These are phyloP conservation scores for Notothenia coriiceps DNA, from an alignment of 2,113 vertebrate species.

Conservation along the genomic window DNA sequence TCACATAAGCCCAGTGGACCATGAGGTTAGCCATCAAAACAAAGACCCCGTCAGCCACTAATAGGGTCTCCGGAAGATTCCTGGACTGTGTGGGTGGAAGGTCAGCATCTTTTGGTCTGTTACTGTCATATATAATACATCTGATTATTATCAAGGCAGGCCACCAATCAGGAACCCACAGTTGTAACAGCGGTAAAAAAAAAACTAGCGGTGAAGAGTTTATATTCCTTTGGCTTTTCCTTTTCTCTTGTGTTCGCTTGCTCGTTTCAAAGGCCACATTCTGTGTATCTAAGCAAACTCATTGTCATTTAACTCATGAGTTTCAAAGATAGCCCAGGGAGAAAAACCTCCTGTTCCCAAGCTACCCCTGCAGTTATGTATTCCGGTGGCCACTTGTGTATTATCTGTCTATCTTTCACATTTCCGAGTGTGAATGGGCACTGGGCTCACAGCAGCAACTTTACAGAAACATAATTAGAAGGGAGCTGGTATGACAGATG, in stretches of 20 bases:
- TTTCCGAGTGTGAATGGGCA: conserved; percentile 58
- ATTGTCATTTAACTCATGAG: background rate
- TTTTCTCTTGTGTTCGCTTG: conserved; percentile 19
- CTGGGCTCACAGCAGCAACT: conserved; percentile 57
- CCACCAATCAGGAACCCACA: conserved; percentile 34
- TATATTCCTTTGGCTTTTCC: background rate
- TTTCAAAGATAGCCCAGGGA: conserved; percentile 18
- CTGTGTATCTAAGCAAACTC: conserved; percentile 4
- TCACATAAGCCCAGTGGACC: conserved; percentile 54
- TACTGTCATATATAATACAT: conserved; percentile 59
- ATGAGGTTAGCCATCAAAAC: conserved; percentile 70
- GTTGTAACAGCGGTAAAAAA: conserved; percentile 27
- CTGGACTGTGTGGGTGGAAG: conserved; percentile 53
- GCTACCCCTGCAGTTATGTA: conserved; percentile 42
- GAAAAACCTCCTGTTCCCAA: conserved; percentile 39
- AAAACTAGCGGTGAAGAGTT: conserved; percentile 3
- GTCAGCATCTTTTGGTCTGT: conserved; percentile 56
- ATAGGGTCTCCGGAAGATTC: conserved; percentile 66
- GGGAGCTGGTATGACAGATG: conserved; percentile 80
- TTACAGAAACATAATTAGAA: conserved; percentile 76
- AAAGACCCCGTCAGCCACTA: conserved; percentile 64
- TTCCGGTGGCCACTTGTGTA: conserved; percentile 66
- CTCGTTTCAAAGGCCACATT: conserved; percentile 13
- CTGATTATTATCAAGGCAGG: conserved; percentile 56
- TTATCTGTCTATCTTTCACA: conserved; percentile 70